These are phyloP conservation scores for Thalassaphorura encarpata DNA, from an alignment of 1,140 invertebrate species.

Conservation along the genomic window DNA sequence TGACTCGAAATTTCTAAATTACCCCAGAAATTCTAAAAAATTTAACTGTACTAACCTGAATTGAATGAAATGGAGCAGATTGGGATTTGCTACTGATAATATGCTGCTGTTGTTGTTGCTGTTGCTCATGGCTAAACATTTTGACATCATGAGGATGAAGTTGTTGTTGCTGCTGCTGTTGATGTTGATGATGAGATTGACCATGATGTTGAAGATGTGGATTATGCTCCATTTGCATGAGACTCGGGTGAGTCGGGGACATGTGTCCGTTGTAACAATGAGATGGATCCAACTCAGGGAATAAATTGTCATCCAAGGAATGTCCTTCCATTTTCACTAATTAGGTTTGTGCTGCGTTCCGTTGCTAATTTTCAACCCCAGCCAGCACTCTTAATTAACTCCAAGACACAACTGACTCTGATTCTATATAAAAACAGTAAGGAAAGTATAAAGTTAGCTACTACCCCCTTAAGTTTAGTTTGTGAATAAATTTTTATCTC, in stretches of 20 bases:
- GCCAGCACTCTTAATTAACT: no score
- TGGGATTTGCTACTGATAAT: background rate
- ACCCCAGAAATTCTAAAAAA: no score
- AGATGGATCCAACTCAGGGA: slow-evolving; percentile 31
- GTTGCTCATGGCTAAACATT: slow-evolving; percentile 19
- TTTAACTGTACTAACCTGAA: no score
- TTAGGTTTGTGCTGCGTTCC: no score
- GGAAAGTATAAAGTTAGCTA: no score
- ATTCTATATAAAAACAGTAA: no score
- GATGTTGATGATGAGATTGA: slow-evolving; percentile 10
- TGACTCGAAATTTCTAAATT: no score
- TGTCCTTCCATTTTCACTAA: slow-evolving; percentile 33
- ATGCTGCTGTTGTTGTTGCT: slow-evolving; percentile 14
- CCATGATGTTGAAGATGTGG: slow-evolving; percentile 7
- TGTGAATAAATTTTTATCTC: no score
- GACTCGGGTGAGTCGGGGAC: slow-evolving; percentile 14
- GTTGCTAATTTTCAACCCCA: no score
- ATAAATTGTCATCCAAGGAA: slow-evolving; percentile 31
- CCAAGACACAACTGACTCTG: no score
- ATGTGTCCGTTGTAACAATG: slow-evolving; percentile 31
- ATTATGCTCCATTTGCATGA: background rate
- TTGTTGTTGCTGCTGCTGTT: slow-evolving; percentile 18
- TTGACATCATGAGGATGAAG: no score
- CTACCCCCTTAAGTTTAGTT: no score
- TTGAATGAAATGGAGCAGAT: background rate